Percentiles rank a stretch among this genome's conserved stretches.
Conservation (phyloP, 2,113 vertebrate species). For the Zosterops japonicus region DNA sequence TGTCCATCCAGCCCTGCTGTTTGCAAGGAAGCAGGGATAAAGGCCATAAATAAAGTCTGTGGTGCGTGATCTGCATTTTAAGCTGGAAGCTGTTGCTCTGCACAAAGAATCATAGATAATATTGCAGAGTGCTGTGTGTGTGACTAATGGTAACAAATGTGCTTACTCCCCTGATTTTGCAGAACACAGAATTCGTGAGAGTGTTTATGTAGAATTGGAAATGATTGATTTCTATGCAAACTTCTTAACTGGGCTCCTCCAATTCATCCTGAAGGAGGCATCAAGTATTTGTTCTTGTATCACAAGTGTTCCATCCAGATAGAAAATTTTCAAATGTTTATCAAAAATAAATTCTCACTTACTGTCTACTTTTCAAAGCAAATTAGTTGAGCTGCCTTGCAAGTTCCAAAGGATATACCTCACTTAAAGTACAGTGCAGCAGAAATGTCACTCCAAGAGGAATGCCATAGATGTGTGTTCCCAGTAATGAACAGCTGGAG, state of each 20-base stretch:
- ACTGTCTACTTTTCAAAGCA: not conserved
- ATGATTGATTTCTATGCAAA: conserved; percentile 4
- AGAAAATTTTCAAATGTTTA: not conserved
- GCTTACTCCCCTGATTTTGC: not conserved
- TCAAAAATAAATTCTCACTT: not conserved
- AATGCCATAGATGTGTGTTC: not conserved
- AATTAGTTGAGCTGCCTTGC: not conserved
- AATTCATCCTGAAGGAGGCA: not conserved
- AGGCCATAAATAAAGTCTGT: not conserved
- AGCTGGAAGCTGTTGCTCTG: not conserved
- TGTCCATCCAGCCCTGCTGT: not conserved
- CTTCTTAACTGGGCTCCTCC: not conserved
- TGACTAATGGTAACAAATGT: conserved; percentile 34
- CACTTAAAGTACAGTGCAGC: not conserved
- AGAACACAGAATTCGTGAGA: not conserved
- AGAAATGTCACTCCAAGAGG: not conserved
- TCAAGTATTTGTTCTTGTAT: not conserved
- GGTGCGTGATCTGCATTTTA: not conserved
- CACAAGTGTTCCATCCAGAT: not conserved
- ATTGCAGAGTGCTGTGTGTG: not conserved
- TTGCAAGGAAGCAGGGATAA: not conserved
- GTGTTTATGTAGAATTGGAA: not conserved
- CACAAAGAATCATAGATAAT: not conserved
- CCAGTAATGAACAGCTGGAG: not conserved
- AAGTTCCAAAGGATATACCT: not conserved